Conservation (phyloP, 2,888 invertebrate species). For the Hypomecis punctinalis region DNA sequence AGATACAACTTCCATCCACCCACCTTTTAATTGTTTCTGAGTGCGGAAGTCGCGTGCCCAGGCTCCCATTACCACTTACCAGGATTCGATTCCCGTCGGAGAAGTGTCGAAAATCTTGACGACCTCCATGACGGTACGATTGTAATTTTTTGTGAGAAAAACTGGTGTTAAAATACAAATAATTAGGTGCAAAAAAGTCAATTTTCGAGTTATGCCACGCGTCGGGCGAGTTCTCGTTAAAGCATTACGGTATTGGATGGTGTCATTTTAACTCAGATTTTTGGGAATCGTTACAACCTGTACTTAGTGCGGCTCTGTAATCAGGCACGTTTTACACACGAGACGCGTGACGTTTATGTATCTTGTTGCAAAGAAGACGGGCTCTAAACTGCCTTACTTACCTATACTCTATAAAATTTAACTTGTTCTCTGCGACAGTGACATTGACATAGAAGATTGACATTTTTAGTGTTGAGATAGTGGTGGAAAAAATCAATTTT, state of each 20-base stretch:
- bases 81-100: slow-evolving; percentile 52
- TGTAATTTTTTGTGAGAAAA: slow-evolving; percentile 48
- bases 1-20: neutral
- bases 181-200: slow-evolving; percentile 22
- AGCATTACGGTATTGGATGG: slow-evolving; percentile 1
- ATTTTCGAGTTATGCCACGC: slow-evolving; percentile 40
- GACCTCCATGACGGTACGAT: slow-evolving; percentile 49
- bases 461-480: too few relatives aligned
- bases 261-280: slow-evolving; percentile 14
- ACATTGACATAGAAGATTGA: too few relatives aligned
- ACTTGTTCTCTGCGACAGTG: too few relatives aligned
- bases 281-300: slow-evolving; percentile 13
- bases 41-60: slow-evolving; percentile 70
- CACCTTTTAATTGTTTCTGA: slow-evolving; percentile 51
- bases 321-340: neutral
- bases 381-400: too few relatives aligned
- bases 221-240: slow-evolving; percentile 30
- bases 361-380: too few relatives aligned
- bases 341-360: too few relatives aligned
- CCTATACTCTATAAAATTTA: too few relatives aligned
- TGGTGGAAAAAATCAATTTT: too few relatives aligned
- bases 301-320: neutral
- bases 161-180: slow-evolving; percentile 29
- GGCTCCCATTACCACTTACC: slow-evolving; percentile 51
- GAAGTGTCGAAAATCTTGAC: slow-evolving; percentile 50